These are phyloP conservation scores for Alauda arvensis DNA, from an alignment of 2,797 vertebrate genomes.

Conservation along the genomic window DNA sequence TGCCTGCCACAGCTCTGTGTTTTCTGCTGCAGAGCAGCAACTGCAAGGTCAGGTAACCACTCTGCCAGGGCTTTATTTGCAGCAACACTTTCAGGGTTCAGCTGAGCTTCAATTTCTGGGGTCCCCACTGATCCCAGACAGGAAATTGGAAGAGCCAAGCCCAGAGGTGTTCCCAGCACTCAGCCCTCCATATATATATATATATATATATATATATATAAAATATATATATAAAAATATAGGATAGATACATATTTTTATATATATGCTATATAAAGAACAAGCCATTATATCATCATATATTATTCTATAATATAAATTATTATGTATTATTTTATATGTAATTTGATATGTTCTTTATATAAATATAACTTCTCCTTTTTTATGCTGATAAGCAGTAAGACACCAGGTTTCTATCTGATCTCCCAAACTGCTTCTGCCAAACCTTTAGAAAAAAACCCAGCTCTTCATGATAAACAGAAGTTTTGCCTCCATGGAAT, in stretches of 20 bases:
- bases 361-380: not conserved
- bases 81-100: not conserved
- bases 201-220: too few relatives aligned
- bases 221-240: too few relatives aligned
- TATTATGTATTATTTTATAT: too few relatives aligned
- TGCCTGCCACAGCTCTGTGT: not conserved
- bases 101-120: not conserved
- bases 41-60: accelerated
- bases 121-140: not conserved
- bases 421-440: not conserved
- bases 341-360: too few relatives aligned
- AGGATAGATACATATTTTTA: too few relatives aligned
- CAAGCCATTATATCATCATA: too few relatives aligned
- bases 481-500: not conserved
- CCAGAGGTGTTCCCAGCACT: not conserved
- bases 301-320: too few relatives aligned
- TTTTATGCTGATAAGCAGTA: not conserved
- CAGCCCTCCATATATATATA: too few relatives aligned
- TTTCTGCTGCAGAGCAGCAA: not conserved
- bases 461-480: not conserved
- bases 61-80: not conserved
- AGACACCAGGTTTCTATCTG: not conserved
- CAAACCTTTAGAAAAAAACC: not conserved
- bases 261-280: too few relatives aligned
- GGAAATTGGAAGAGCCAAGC: not conserved